Percentiles rank a stretch among this genome's conserved stretches.
Evolutionary conservation across 2,888 invertebrate species (phyloP).

Genomic region (Bembecia ichneumoniformis): DNA sequence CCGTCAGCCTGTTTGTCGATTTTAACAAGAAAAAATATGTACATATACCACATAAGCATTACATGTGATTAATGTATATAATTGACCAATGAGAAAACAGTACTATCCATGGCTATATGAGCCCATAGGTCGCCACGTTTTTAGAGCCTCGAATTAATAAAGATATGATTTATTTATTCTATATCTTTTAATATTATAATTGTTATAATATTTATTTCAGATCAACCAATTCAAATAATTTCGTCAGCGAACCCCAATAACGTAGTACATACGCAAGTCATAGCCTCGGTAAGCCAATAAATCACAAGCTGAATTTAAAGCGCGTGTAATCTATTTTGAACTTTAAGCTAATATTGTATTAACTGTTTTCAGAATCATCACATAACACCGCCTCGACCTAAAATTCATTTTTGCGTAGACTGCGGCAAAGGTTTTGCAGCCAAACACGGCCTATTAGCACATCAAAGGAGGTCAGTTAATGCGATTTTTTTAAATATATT

Average conservation of each 20-base stretch:
- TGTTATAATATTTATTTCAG: conserved; percentile 25
- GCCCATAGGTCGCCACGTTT: too few species aligned
- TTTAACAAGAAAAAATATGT: too few species aligned
- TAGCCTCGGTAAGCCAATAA: conserved; percentile 49
- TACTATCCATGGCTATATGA: too few species aligned
- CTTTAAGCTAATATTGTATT: too few species aligned
- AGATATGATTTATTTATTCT: too few species aligned
- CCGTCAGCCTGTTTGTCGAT: too few species aligned
- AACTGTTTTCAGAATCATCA: conserved; percentile 43
- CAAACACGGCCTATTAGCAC: conserved; percentile 85
- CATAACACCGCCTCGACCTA: conserved; percentile 70
- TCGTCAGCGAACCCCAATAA: conserved; percentile 51
- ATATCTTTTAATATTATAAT: too few species aligned
- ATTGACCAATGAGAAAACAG: too few species aligned
- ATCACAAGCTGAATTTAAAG: background rate
- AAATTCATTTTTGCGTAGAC: conserved; percentile 83
- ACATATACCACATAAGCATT: too few species aligned
- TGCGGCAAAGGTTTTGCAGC: conserved; percentile 88
- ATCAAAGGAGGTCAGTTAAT: conserved; percentile 74
- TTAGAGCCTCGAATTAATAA: too few species aligned
- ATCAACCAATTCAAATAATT: conserved; percentile 63
- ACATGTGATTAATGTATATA: too few species aligned
- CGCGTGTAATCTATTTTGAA: background rate
- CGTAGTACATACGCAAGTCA: conserved; percentile 64
- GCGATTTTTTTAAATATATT: background rate